A percentile compares a stretch with the other conserved stretches of the same genome.
Conservation (phyloP, 2,888 invertebrate species). For the Dorcus hopei region DNA sequence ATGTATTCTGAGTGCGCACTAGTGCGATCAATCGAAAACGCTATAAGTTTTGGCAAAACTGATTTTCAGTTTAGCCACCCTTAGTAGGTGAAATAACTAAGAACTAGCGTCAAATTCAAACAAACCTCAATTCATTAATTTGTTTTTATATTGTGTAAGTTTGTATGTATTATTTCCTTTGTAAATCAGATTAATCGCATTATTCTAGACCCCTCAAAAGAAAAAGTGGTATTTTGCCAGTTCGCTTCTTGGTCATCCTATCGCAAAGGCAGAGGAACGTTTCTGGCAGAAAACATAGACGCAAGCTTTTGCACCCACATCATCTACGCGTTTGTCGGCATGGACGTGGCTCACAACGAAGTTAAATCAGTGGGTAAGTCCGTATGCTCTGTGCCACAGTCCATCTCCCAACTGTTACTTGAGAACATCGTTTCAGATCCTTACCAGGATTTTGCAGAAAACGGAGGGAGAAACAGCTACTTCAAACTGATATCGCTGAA, state of each 20-base stretch:
- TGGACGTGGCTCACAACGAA: conserved; percentile 62
- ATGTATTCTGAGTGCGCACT: too few relatives aligned
- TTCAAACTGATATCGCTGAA: conserved; percentile 58
- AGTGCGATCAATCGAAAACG: too few relatives aligned
- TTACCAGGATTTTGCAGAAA: conserved; percentile 71
- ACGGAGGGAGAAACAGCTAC: conserved; percentile 64
- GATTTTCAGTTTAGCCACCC: too few relatives aligned
- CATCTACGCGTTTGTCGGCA: conserved; percentile 78
- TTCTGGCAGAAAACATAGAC: conserved; percentile 64
- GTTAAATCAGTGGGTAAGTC: conserved; percentile 68
- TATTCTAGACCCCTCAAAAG: conserved; percentile 61
- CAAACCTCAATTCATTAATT: too few relatives aligned
- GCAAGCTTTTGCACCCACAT: conserved; percentile 76
- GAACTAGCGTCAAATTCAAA: too few relatives aligned
- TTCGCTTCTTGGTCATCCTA: conserved; percentile 79
- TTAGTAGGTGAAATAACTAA: too few relatives aligned
- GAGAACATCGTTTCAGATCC: conserved; percentile 54
- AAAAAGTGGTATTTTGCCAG: conserved; percentile 77
- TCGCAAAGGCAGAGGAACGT: conserved; percentile 63
- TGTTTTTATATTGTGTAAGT: too few relatives aligned
- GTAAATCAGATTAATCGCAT: not conserved
- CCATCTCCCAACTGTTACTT: not conserved
- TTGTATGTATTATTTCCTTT: too few relatives aligned
- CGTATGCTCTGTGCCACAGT: too few relatives aligned
- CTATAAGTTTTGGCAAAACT: too few relatives aligned